phyloP scores from a whole-genome alignment of 2,888 invertebrate genomes.

The Hemistola chrysoprasaria region DNA sequence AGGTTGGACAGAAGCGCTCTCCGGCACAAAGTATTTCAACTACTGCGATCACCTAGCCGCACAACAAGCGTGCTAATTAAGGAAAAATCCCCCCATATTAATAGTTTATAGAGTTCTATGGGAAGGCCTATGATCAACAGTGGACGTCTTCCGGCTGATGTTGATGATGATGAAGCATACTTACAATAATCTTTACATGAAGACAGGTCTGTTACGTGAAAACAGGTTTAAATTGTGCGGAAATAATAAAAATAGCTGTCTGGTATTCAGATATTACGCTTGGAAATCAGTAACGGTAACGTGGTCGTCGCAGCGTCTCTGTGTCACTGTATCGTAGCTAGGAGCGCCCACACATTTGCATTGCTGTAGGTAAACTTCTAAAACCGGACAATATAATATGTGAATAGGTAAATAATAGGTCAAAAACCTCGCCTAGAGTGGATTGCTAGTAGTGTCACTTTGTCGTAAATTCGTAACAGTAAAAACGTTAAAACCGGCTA shows the following conservation, averaged over 20 bases:
- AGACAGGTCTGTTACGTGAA: constrained; percentile 12
- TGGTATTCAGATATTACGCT: too few relatives aligned
- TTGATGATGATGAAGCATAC: too few relatives aligned
- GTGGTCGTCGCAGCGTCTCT: constrained; percentile 19
- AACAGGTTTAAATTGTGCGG: constrained; percentile 7
- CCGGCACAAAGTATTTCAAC: too few relatives aligned
- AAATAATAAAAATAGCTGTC: constrained; percentile 10
- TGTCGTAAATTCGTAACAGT: constrained; percentile 25
- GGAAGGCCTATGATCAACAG: too few relatives aligned
- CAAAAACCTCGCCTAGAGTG: constrained; percentile 36
- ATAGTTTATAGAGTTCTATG: too few relatives aligned
- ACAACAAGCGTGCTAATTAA: too few relatives aligned
- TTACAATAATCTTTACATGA: too few relatives aligned
- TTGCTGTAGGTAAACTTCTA: constrained; percentile 26
- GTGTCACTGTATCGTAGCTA: constrained; percentile 23
- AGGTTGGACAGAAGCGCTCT: too few relatives aligned
- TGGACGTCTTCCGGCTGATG: too few relatives aligned
- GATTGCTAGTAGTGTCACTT: constrained; percentile 33
- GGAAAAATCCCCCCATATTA: too few relatives aligned
- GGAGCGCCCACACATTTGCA: constrained; percentile 22
- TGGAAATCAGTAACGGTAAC: too few relatives aligned
- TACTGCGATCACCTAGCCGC: too few relatives aligned
- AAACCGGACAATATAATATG: constrained; percentile 26
- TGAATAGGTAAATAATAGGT: constrained; percentile 37
- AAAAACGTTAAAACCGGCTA: constrained; percentile 23